phyloP scores from a whole-genome alignment of 1,140 invertebrate species.

The Orussus abietinus region DNA sequence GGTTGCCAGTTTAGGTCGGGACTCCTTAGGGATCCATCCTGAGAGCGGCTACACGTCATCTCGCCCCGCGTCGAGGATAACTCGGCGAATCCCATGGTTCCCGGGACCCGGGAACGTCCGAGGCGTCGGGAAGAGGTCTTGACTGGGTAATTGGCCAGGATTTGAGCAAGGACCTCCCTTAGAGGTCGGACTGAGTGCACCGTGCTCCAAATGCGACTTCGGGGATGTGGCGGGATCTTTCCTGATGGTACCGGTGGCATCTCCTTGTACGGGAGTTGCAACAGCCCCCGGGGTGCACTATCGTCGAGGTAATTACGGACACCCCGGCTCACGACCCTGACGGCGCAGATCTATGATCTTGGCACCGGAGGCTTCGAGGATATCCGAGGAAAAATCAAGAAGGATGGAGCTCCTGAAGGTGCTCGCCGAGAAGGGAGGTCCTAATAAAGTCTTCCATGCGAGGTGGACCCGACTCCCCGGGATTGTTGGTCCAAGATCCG shows the following conservation, averaged over 20 bases:
- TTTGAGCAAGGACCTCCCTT: conserved; percentile 33
- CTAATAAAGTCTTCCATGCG: too few species aligned
- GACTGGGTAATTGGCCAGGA: conserved; percentile 37
- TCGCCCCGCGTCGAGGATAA: conserved; percentile 18
- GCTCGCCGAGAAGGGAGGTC: too few species aligned
- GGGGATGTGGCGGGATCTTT: too few species aligned
- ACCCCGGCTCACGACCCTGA: conserved; percentile 25
- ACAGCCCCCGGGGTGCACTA: conserved; percentile 38
- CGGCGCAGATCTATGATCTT: conserved; percentile 38
- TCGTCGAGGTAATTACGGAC: conserved; percentile 39
- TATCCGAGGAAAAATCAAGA: conserved; percentile 20
- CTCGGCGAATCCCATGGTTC: conserved; percentile 23
- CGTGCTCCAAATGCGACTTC: too few species aligned
- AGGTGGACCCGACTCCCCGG: too few species aligned
- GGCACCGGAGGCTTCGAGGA: conserved; percentile 1
- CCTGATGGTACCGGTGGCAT: not conserved
- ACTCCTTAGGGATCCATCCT: too few species aligned
- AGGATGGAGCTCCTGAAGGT: conserved; percentile 28
- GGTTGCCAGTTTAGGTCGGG: too few species aligned
- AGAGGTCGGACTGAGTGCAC: conserved; percentile 28
- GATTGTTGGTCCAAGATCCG: too few species aligned
- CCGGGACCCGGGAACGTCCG: conserved; percentile 17
- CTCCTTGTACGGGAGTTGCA: conserved; percentile 7
- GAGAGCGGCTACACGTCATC: too few species aligned
- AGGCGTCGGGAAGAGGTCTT: conserved; percentile 12